Conservation (phyloP, 1,140 invertebrate genomes). For the Lethocerus indicus region DNA sequence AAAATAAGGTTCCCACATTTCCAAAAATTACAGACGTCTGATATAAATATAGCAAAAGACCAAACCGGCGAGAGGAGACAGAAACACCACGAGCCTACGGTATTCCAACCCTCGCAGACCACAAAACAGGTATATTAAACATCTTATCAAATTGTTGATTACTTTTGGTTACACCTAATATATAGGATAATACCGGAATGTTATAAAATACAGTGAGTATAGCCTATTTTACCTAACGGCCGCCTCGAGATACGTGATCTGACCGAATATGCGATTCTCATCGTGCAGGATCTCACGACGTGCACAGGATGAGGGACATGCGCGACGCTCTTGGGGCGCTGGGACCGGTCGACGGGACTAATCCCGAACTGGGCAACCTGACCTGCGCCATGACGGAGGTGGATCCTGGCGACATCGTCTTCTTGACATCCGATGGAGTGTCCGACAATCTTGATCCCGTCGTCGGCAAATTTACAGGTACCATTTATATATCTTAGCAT, state of each 20-base stretch:
- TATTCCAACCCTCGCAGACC: too few species aligned
- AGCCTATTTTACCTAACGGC: not conserved
- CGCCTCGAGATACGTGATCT: not conserved
- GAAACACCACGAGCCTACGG: too few species aligned
- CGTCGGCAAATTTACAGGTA: slow-evolving; percentile 72
- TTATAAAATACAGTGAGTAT: not conserved
- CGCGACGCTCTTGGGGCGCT: slow-evolving; percentile 77
- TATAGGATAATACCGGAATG: too few species aligned
- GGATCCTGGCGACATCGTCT: slow-evolving; percentile 70
- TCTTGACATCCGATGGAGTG: slow-evolving; percentile 81
- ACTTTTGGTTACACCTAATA: too few species aligned
- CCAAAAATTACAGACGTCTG: too few species aligned
- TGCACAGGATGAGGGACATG: slow-evolving; percentile 77
- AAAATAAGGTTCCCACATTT: too few species aligned
- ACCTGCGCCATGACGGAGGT: slow-evolving; percentile 78
- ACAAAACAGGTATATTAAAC: too few species aligned
- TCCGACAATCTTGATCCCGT: slow-evolving; percentile 91
- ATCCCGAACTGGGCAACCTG: slow-evolving; percentile 80
- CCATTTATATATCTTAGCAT: not conserved
- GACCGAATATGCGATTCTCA: too few species aligned
- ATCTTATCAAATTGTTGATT: too few species aligned
- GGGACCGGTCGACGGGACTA: slow-evolving; percentile 73
- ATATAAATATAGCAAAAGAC: too few species aligned
- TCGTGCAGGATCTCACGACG: slow-evolving; percentile 81
- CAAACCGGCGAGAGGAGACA: too few species aligned